Percentiles rank a stretch among this genome's conserved stretches.
phyloP scores from a whole-genome alignment of 2,888 invertebrate species.

The Acrocera orbiculus region DNA sequence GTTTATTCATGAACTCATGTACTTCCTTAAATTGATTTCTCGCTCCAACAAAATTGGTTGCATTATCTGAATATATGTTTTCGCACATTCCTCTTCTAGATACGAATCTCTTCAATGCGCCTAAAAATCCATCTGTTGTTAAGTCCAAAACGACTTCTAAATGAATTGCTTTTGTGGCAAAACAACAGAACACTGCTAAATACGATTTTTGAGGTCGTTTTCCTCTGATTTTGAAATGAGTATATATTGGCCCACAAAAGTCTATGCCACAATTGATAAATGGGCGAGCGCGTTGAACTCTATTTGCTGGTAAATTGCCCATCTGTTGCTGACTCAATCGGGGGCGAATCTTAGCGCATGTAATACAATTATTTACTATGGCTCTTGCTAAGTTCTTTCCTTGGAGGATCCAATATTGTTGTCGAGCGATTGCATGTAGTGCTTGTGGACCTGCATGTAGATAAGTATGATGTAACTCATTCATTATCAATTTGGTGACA shows the following conservation, averaged over 20 bases:
- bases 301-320: slow-evolving; percentile 15
- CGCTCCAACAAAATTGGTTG: slow-evolving; percentile 8
- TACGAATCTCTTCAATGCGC: slow-evolving; percentile 9
- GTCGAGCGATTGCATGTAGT: slow-evolving; percentile 8
- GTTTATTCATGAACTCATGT: too few species aligned
- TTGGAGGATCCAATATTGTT: slow-evolving; percentile 14
- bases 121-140: slow-evolving; percentile 8
- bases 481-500: slow-evolving; percentile 7
- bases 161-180: slow-evolving; percentile 11
- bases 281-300: slow-evolving; percentile 7
- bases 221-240: slow-evolving; percentile 4
- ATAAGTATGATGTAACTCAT: slow-evolving; percentile 2
- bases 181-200: slow-evolving; percentile 10
- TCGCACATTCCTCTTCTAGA: slow-evolving; percentile 5
- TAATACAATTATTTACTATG: slow-evolving; percentile 11
- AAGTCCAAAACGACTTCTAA: slow-evolving; percentile 8
- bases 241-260: slow-evolving; percentile 7
- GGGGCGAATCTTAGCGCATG: slow-evolving; percentile 10
- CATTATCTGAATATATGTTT: slow-evolving; percentile 5
- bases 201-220: slow-evolving; percentile 8
- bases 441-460: slow-evolving; percentile 1
- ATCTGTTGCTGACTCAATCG: slow-evolving; percentile 13
- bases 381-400: slow-evolving; percentile 9
- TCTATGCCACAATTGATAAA: slow-evolving; percentile 9
- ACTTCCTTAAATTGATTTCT: slow-evolving; percentile 1